These are phyloP conservation scores for Epinephelus awoara DNA, from an alignment of 2,797 vertebrate species.

Conservation along the genomic window DNA sequence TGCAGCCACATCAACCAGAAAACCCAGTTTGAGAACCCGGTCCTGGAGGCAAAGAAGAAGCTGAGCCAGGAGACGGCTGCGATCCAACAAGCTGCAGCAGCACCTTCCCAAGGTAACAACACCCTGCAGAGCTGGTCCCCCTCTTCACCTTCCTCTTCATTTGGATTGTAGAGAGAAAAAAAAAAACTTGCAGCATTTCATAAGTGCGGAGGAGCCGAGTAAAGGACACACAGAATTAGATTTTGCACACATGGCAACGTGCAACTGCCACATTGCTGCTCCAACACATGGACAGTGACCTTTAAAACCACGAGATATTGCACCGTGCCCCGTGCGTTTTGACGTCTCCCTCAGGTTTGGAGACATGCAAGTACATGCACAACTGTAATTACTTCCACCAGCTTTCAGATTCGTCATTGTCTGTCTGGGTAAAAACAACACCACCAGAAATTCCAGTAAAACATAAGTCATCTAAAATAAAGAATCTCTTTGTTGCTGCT, in stretches of 20 bases:
- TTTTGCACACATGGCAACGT: constrained; percentile 10
- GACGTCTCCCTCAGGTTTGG: constrained; percentile 10
- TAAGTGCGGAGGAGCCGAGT: constrained; percentile 1
- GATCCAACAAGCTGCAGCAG: constrained; percentile 78
- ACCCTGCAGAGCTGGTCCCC: neutral
- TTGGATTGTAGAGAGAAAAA: neutral
- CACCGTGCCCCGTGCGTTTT: constrained; percentile 15
- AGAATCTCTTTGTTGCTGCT: neutral
- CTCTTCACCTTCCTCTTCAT: neutral
- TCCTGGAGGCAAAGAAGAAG: constrained; percentile 96
- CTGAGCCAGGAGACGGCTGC: constrained; percentile 79
- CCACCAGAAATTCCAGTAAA: constrained; percentile 32
- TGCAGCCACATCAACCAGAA: constrained; percentile 97
- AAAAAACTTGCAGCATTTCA: neutral
- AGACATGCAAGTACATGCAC: constrained; percentile 49
- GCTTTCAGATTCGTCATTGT: constrained; percentile 1
- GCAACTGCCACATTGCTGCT: constrained; percentile 1
- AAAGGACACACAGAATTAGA: constrained; percentile 20
- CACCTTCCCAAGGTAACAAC: constrained; percentile 80
- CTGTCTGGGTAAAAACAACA: constrained; percentile 6
- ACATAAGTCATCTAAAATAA: constrained; percentile 9
- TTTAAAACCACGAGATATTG: constrained; percentile 29
- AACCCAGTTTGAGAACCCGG: constrained; percentile 99
- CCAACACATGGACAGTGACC: constrained; percentile 11
- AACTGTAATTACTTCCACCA: constrained; percentile 27